Evolutionary conservation across 2,113 vertebrate genomes (phyloP).

Genomic region (Rhea pennata): DNA sequence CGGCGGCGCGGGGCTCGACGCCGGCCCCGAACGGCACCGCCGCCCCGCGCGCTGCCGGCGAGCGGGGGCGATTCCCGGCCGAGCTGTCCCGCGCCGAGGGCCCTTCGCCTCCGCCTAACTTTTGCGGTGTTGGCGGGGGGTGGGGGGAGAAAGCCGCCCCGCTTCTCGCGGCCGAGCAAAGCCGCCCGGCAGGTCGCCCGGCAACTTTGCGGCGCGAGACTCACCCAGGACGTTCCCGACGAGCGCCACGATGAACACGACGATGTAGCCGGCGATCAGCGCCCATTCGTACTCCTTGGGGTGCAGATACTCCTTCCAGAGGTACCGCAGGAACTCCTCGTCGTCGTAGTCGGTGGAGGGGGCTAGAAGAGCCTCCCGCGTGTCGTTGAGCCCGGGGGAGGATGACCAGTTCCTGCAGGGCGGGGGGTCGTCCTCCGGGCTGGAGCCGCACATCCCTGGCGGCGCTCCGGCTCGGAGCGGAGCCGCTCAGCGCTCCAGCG

Average conservation of each 20-base stretch:
- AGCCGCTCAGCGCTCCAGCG: conserved; percentile 53
- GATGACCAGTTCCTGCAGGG: conserved; percentile 81
- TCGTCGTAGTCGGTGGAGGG: conserved; percentile 87
- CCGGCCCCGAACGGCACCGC: no score
- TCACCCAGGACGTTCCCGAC: conserved; percentile 94
- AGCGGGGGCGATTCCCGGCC: no score
- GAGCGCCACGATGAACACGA: conserved; percentile 93
- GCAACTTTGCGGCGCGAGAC: conserved; percentile 47
- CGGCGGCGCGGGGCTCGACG: no score
- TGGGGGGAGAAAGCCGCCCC: neutral
- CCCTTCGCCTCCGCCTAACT: no score
- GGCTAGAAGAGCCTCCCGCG: conserved; percentile 70
- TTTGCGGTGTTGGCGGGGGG: no score
- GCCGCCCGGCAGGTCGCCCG: no score
- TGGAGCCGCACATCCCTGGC: conserved; percentile 84
- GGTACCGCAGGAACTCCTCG: conserved; percentile 91
- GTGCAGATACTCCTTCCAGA: conserved; percentile 94
- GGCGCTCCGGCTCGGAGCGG: neutral
- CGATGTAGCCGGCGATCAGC: conserved; percentile 91
- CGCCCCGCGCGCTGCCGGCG: no score
- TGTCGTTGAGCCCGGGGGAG: conserved; percentile 77
- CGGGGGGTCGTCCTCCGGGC: conserved; percentile 63
- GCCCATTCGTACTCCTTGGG: conserved; percentile 97
- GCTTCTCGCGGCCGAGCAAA: no score
- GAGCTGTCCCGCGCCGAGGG: no score